Evolutionary conservation across 2,113 vertebrate genomes (phyloP).

Genomic region (Poecilia latipinna): DNA sequence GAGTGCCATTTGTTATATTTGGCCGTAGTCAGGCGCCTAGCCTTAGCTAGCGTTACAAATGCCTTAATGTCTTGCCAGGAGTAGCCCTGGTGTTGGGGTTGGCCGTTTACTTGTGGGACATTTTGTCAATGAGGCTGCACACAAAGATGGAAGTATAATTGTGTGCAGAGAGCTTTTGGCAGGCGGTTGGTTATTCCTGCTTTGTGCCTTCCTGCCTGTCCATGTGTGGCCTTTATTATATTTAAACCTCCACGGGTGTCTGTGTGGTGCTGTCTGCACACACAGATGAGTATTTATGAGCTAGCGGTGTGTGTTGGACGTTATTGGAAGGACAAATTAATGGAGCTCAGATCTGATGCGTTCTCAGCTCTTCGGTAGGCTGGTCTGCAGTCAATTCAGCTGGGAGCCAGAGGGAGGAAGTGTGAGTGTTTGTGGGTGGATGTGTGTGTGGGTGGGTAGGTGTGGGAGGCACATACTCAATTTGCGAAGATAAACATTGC

Average conservation of each 20-base stretch:
- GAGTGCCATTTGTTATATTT: no score
- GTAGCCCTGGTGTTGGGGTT: neutral
- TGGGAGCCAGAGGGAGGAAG: conserved; percentile 6
- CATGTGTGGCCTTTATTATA: conserved; percentile 26
- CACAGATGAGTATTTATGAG: conserved; percentile 26
- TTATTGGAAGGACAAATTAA: conserved; percentile 39
- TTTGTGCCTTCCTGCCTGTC: neutral
- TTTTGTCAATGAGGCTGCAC: neutral
- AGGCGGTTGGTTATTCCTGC: conserved; percentile 20
- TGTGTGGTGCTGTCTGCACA: neutral
- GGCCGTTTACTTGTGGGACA: neutral
- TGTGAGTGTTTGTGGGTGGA: conserved; percentile 6
- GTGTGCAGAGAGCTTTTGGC: conserved; percentile 4
- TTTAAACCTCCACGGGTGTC: neutral
- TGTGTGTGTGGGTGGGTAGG: neutral
- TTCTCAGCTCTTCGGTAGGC: conserved; percentile 28
- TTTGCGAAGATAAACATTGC: conserved; percentile 17
- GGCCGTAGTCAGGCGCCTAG: no score
- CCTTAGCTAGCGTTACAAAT: no score
- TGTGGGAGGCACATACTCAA: neutral
- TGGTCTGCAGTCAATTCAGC: conserved; percentile 27
- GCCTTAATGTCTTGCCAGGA: neutral
- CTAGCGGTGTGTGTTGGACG: conserved; percentile 2
- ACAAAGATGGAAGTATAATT: neutral
- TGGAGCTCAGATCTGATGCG: conserved; percentile 44